phyloP scores from a whole-genome alignment of 2,113 vertebrate genomes.

The Machaerirhynchus nigripectus region DNA sequence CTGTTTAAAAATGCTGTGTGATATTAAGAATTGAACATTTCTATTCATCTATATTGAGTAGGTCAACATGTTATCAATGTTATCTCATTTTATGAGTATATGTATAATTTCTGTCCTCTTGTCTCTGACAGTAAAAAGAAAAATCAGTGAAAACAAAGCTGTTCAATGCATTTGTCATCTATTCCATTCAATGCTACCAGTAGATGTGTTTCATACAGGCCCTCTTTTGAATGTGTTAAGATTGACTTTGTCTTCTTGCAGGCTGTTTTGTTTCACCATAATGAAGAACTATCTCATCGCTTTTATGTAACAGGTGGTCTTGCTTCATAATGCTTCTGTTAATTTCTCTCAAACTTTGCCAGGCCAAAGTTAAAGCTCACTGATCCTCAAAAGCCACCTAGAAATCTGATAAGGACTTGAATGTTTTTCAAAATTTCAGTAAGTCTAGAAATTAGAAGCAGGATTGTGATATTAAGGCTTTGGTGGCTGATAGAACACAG shows the following conservation, averaged over 20 bases:
- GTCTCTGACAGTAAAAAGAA: background rate
- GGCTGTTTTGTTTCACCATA: background rate
- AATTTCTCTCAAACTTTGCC: background rate
- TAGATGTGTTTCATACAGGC: background rate
- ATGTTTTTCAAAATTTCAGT: background rate
- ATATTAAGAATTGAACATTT: background rate
- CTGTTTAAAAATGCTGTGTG: background rate
- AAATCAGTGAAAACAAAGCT: background rate
- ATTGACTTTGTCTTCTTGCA: background rate
- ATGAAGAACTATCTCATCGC: background rate
- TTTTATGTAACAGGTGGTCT: background rate
- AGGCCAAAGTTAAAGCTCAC: background rate
- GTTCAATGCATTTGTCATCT: background rate
- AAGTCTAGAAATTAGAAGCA: background rate
- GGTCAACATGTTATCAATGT: background rate
- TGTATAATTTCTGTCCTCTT: background rate
- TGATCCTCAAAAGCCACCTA: background rate
- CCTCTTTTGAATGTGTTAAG: background rate
- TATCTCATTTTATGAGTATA: background rate
- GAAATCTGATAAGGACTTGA: background rate
- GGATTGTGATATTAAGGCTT: background rate
- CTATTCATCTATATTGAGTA: background rate
- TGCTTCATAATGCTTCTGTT: background rate
- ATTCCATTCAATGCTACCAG: background rate
- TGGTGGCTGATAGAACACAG: background rate